A percentile compares a stretch with the other conserved stretches of the same genome.
Conservation (phyloP, 1,140 invertebrate genomes). For the Antheraea pernyi region DNA sequence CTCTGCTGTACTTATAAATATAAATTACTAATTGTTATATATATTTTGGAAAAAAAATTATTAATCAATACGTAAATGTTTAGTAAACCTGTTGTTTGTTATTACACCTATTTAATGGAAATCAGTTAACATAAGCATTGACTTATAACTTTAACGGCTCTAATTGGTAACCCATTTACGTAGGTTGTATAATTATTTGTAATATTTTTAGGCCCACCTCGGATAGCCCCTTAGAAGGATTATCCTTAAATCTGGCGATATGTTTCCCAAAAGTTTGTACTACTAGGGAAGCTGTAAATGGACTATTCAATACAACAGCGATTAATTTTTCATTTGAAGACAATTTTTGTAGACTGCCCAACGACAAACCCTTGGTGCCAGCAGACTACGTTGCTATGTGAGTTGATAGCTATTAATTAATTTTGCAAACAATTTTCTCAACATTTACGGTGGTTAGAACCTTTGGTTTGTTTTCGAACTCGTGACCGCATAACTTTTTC, state of each 20-base stretch:
- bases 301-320: constrained; percentile 6
- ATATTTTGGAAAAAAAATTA: too few species aligned
- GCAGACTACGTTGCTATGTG: constrained; percentile 40
- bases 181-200: background rate
- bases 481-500: too few species aligned
- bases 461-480: too few species aligned
- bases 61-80: too few species aligned
- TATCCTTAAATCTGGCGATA: constrained; percentile 19
- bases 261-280: constrained; percentile 40
- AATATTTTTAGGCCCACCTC: background rate
- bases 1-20: too few species aligned
- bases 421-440: background rate
- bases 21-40: too few species aligned
- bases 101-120: too few species aligned
- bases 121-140: too few species aligned
- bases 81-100: too few species aligned
- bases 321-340: constrained; percentile 21
- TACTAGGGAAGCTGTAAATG: constrained; percentile 19
- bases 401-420: background rate
- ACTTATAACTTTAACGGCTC: too few species aligned
- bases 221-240: background rate
- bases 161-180: too few species aligned
- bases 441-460: background rate
- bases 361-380: constrained; percentile 34
- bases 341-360: constrained; percentile 28